Percentiles rank a stretch among this genome's conserved stretches.
These are phyloP conservation scores for Bugulina stolonifera DNA, from an alignment of 2,888 invertebrate genomes.

Conservation along the genomic window DNA sequence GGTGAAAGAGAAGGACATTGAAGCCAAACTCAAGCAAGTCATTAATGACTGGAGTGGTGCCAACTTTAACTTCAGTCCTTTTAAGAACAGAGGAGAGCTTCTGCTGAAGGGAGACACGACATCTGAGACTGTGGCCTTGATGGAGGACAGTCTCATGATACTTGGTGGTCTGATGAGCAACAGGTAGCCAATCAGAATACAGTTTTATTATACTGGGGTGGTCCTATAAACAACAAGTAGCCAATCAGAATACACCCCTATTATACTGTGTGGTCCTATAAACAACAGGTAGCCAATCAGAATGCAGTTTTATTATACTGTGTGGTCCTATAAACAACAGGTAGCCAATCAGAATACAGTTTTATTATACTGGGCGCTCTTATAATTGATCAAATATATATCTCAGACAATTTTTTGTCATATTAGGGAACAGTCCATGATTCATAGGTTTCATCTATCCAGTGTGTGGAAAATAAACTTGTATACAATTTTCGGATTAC, in stretches of 20 bases:
- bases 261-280: background rate
- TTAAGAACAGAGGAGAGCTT: slow-evolving; percentile 90
- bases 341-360: background rate
- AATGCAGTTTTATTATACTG: background rate
- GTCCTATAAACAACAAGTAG: background rate
- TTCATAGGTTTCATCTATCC: too few species aligned
- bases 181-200: slow-evolving; percentile 55
- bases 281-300: background rate
- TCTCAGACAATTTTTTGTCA: too few species aligned
- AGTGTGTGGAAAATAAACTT: too few species aligned
- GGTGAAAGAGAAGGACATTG: slow-evolving; percentile 95
- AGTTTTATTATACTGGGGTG: background rate
- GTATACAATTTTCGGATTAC: too few species aligned
- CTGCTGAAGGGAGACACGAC: slow-evolving; percentile 80
- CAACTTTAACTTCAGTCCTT: slow-evolving; percentile 84
- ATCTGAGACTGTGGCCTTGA: slow-evolving; percentile 85
- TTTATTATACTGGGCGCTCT: background rate
- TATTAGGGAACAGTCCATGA: too few species aligned
- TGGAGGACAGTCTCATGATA: slow-evolving; percentile 93
- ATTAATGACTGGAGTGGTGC: slow-evolving; percentile 88
- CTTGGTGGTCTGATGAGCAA: slow-evolving; percentile 87
- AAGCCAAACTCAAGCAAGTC: slow-evolving; percentile 86
- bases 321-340: background rate
- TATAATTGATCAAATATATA: too few species aligned
- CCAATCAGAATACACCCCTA: background rate